Percentiles rank a stretch among this genome's conserved stretches.
phyloP scores from a whole-genome alignment of 2,113 vertebrate genomes.

The Melospiza melodia region DNA sequence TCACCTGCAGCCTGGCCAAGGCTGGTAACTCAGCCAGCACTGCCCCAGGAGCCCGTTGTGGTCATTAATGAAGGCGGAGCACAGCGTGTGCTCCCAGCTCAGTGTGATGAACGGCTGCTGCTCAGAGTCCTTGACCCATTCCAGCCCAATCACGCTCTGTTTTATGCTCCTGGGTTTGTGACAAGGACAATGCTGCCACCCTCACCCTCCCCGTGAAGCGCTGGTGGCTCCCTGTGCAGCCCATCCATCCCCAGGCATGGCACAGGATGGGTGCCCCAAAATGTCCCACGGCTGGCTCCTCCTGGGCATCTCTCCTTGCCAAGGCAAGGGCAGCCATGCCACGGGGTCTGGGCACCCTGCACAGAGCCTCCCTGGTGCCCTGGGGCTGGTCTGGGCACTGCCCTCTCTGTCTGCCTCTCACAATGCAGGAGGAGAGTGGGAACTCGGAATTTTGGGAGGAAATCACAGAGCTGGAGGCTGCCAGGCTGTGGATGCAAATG shows the following conservation, averaged over 20 bases:
- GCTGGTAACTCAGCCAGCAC: background rate
- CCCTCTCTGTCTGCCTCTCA: too few relatives aligned
- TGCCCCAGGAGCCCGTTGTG: background rate
- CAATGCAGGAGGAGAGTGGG: too few relatives aligned
- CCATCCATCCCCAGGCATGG: rapidly evolving
- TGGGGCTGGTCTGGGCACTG: rapidly evolving
- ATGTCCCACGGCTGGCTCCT: rapidly evolving
- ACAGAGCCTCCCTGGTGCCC: rapidly evolving
- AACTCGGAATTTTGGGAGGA: too few relatives aligned
- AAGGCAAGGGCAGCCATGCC: background rate
- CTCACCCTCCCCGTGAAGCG: rapidly evolving
- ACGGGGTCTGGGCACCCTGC: rapidly evolving
- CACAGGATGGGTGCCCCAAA: background rate
- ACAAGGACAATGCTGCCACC: background rate
- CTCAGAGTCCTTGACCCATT: background rate
- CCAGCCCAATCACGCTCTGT: background rate
- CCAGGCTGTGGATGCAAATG: too few relatives aligned
- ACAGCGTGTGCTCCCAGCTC: background rate
- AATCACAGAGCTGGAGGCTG: too few relatives aligned
- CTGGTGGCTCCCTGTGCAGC: rapidly evolving
- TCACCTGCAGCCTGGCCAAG: background rate
- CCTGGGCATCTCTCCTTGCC: background rate
- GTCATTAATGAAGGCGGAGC: background rate
- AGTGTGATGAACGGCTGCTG: background rate
- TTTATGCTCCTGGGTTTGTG: background rate